These are phyloP conservation scores for Bombus polaris DNA, from an alignment of 1,140 invertebrate genomes.

Conservation along the genomic window DNA sequence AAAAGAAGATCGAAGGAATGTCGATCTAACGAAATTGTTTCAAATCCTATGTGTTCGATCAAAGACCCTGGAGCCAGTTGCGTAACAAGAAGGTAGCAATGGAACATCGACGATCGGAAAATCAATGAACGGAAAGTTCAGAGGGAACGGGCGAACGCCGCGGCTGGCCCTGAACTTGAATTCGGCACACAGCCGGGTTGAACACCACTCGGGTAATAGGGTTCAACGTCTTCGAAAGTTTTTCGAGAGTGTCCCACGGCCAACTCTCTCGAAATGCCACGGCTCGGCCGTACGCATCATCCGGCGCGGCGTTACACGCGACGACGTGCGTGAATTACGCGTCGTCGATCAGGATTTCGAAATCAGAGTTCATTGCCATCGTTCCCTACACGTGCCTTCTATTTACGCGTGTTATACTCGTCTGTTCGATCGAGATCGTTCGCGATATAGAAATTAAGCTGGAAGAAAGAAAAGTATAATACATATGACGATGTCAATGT, in stretches of 20 bases:
- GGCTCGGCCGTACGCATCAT: conserved; percentile 39
- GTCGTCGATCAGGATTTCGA: background rate
- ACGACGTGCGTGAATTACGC: conserved; percentile 54
- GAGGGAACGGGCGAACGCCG: background rate
- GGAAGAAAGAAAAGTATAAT: no score
- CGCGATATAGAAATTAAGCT: no score
- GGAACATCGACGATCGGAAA: background rate
- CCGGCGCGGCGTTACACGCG: conserved; percentile 25
- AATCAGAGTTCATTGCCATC: conserved; percentile 69
- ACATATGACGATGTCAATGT: no score
- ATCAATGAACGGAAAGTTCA: background rate
- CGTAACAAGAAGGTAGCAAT: background rate
- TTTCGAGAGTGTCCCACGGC: conserved; percentile 49
- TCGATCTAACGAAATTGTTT: no score
- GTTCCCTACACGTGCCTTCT: background rate
- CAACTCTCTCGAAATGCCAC: conserved; percentile 69
- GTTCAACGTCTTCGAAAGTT: conserved; percentile 78
- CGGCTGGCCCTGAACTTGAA: conserved; percentile 72
- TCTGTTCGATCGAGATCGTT: no score
- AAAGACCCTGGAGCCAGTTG: background rate
- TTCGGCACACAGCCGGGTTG: conserved; percentile 39
- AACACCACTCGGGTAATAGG: conserved; percentile 16
- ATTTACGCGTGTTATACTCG: no score
- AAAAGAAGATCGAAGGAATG: no score
- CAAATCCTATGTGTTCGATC: no score